These are phyloP conservation scores for Eupleurogrammus muticus DNA, from an alignment of 2,797 vertebrate species.

Conservation along the genomic window DNA sequence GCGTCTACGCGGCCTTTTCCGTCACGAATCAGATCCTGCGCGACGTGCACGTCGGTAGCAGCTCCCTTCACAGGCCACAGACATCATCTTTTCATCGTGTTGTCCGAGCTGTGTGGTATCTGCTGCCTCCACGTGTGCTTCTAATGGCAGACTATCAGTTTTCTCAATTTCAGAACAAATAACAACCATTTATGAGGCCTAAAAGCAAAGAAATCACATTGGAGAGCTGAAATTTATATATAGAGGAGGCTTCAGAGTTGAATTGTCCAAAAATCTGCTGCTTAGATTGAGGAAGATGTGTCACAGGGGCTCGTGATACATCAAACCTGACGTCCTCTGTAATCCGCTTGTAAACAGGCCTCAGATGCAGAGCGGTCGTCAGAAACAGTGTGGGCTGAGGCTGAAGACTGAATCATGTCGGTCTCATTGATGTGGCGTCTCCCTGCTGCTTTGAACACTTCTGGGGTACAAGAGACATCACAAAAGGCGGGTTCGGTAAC, in stretches of 20 bases:
- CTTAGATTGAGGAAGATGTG: constrained; percentile 4
- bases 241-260: constrained; percentile 1
- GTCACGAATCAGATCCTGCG: constrained; percentile 30
- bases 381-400: constrained; percentile 8
- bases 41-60: constrained; percentile 36
- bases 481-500: not conserved
- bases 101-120: constrained; percentile 21
- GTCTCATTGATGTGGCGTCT: constrained; percentile 35
- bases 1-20: constrained; percentile 33
- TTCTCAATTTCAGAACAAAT: not conserved
- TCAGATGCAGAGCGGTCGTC: constrained; percentile 20
- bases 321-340: too few relatives aligned
- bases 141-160: not conserved
- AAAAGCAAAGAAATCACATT: constrained; percentile 1
- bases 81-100: constrained; percentile 4
- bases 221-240: not conserved
- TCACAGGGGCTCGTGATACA: not conserved
- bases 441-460: constrained; percentile 29
- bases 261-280: constrained; percentile 5
- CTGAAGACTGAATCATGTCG: constrained; percentile 10
- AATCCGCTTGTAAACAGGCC: constrained; percentile 18
- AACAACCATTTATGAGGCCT: not conserved
- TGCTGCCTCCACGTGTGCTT: constrained; percentile 31
- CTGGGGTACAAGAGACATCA: constrained; percentile 2
- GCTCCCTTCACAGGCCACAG: constrained; percentile 15